phyloP scores from a whole-genome alignment of 1,140 invertebrate genomes.

The Galleria mellonella region DNA sequence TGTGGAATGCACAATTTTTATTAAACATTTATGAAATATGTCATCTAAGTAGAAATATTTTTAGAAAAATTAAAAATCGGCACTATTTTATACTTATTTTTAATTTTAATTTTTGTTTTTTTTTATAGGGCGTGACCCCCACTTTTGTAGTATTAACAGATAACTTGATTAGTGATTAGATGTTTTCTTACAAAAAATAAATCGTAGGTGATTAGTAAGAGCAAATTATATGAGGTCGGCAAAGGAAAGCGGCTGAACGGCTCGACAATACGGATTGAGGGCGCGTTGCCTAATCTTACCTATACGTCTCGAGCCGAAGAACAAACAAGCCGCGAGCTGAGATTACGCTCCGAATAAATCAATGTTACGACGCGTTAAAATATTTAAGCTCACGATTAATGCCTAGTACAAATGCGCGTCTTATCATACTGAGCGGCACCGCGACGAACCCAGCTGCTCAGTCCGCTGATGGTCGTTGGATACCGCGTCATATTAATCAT shows the following conservation, averaged over 20 bases:
- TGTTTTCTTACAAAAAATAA: too few relatives aligned
- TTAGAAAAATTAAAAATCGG: too few relatives aligned
- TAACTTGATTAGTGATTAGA: too few relatives aligned
- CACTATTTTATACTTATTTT: too few relatives aligned
- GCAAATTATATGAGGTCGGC: constrained; percentile 30
- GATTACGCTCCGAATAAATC: constrained; percentile 71
- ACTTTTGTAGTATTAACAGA: too few relatives aligned
- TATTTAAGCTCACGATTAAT: constrained; percentile 74
- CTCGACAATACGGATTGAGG: constrained; percentile 34
- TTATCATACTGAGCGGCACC: constrained; percentile 46
- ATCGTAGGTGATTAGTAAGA: constrained; percentile 11
- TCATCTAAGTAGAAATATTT: too few relatives aligned
- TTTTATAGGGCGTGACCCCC: too few relatives aligned
- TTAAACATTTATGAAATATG: too few relatives aligned
- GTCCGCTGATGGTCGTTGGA: constrained; percentile 29
- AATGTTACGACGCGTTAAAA: constrained; percentile 74
- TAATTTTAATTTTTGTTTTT: too few relatives aligned
- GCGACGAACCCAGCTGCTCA: constrained; percentile 37
- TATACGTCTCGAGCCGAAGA: constrained; percentile 68
- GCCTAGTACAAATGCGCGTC: constrained; percentile 49
- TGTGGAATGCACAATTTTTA: too few relatives aligned
- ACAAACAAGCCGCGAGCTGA: constrained; percentile 70
- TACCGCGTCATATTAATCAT: constrained; percentile 43
- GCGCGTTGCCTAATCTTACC: constrained; percentile 57
- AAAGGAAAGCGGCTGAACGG: constrained; percentile 19